phyloP scores from a whole-genome alignment of 2,113 vertebrate genomes.

The Mobula birostris region DNA sequence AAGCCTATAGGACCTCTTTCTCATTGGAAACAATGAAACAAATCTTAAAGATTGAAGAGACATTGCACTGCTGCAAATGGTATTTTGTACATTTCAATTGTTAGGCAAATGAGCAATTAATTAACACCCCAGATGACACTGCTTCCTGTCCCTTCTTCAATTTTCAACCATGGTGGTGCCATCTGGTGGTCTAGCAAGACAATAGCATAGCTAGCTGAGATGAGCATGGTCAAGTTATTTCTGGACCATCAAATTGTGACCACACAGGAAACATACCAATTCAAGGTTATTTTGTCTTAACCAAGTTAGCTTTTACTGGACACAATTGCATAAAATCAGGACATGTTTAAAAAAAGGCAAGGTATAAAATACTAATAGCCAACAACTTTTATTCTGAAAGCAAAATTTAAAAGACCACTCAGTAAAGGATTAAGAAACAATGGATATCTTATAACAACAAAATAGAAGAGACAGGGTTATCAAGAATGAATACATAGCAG shows the following conservation, averaged over 20 bases:
- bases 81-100: background rate
- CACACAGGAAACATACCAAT: background rate
- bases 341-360: background rate
- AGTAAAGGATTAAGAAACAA: background rate
- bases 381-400: conserved; percentile 17
- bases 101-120: background rate
- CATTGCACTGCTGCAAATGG: background rate
- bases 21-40: too few relatives aligned
- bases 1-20: background rate
- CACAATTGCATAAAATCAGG: too few relatives aligned
- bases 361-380: background rate
- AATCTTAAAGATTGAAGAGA: background rate
- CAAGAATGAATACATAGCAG: background rate
- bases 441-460: background rate
- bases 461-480: background rate
- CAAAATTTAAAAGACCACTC: background rate
- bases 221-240: background rate
- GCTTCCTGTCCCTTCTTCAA: background rate
- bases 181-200: background rate
- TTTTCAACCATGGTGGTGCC: background rate
- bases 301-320: too few relatives aligned
- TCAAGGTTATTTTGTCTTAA: background rate
- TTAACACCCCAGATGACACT: background rate
- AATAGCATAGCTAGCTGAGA: background rate
- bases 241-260: background rate